Base-by-base conservation (phyloP, 2,113 vertebrate species). In the Paramormyrops kingsleyae region DNA sequence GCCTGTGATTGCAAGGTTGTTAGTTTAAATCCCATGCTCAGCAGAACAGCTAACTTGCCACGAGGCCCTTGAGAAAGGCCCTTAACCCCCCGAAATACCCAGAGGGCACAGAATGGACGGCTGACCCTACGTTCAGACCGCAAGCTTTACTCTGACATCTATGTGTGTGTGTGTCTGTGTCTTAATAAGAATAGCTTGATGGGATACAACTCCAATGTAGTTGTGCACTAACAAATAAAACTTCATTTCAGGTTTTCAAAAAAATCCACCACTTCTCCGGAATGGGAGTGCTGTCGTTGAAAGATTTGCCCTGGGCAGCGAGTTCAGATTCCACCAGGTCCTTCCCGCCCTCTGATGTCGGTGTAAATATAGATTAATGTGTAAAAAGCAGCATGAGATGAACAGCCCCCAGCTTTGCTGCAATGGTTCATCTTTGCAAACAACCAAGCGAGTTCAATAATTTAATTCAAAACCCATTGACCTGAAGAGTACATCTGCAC, bases 381-480 rank as follows among this genome's bases (percentile, higher is more conserved):
- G 74, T 39, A 80, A 80, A 85, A 85, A 85, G 19, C 83, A 85
- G 42, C 83, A 80, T 39, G 35, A 80, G 74, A 80, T 80, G 74
- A 35, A 80, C 39, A 42, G 35, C 74, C 74, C 74, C 13, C 74
- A 80, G 74, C 74, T 80, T 70, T 70, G 62, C 62, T 70, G n/a
- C 10, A 27, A 70, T 70, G 62, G n/a, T 70, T 70, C 62, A 31
- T 70, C 62, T 70, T 80, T 42, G 74, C 74, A 80, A 80, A 42
- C 35, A 80, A 70, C 27, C 62, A 80, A 39, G 74, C 74, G 6
- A 80, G 74, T 80, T 80, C 74, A 80, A 80, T 80, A 80, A 80
- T 80, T 80, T 35, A 80, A 80, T 80, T 80, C 74, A 80, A 80
- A 80, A 80, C 74, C 74, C 74, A 80, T 35, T 80, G 74, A 80